Conservation (phyloP, 1,140 invertebrate species). For the Drosophila tropicalis region DNA sequence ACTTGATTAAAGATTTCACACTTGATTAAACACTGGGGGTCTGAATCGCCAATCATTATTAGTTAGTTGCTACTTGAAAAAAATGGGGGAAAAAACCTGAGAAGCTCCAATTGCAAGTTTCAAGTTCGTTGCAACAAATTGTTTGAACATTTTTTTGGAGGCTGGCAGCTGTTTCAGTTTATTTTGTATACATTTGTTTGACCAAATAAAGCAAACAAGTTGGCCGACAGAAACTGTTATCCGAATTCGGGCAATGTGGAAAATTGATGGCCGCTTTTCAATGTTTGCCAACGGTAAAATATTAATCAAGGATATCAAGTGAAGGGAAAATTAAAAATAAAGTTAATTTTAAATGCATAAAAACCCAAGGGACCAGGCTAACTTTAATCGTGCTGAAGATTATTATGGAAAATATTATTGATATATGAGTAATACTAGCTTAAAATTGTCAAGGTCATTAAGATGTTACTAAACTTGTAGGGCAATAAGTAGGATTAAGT, state of each 20-base stretch:
- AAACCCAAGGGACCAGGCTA: no score
- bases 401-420: no score
- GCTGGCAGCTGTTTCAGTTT: conserved; percentile 33
- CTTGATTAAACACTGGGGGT: conserved; percentile 62
- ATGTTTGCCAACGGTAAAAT: background rate
- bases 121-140: conserved; percentile 52
- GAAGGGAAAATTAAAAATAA: background rate
- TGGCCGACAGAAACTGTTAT: conserved; percentile 3
- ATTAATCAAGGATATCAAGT: background rate
- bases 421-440: no score
- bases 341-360: background rate
- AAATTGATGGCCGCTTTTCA: conserved; percentile 20
- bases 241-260: conserved; percentile 16
- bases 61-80: background rate
- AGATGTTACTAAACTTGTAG: no score
- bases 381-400: no score
- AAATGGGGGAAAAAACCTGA: background rate
- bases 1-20: conserved; percentile 76
- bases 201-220: conserved; percentile 20
- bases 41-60: background rate
- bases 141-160: conserved; percentile 6
- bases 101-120: conserved; percentile 46
- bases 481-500: no score
- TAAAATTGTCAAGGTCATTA: no score
- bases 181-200: conserved; percentile 12